Evolutionary conservation across 2,797 vertebrate genomes (phyloP).

Genomic region (Thaleichthys pacificus): DNA sequence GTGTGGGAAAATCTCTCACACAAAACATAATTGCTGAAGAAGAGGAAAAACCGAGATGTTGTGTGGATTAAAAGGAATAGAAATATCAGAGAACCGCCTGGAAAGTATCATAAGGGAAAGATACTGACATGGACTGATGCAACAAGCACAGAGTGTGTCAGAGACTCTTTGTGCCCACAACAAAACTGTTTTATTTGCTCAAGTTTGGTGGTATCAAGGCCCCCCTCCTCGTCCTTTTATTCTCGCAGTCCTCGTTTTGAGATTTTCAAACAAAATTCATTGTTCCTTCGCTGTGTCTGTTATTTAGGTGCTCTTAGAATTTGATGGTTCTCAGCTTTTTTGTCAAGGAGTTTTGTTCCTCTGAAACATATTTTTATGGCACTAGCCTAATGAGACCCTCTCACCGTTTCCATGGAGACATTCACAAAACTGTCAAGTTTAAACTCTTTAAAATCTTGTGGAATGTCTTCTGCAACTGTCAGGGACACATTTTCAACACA

Average conservation of each 20-base stretch:
- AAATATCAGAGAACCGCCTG: neutral
- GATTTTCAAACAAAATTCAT: slow-evolving; percentile 47
- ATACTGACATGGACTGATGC: slow-evolving; percentile 55
- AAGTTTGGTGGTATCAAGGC: slow-evolving; percentile 35
- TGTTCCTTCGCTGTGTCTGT: slow-evolving; percentile 43
- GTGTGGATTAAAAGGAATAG: no score
- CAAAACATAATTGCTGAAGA: no score
- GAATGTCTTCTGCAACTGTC: slow-evolving; percentile 72
- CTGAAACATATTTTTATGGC: slow-evolving; percentile 63
- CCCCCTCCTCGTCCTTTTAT: slow-evolving; percentile 21
- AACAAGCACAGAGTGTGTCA: slow-evolving; percentile 50
- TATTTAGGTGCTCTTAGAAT: slow-evolving; percentile 51
- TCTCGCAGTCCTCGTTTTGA: neutral
- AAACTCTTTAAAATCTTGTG: slow-evolving; percentile 62
- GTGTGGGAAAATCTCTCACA: no score
- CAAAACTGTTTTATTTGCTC: slow-evolving; percentile 54
- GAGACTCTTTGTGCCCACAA: slow-evolving; percentile 51
- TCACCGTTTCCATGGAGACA: slow-evolving; percentile 78
- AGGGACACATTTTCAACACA: slow-evolving; percentile 73
- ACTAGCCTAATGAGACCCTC: slow-evolving; percentile 77
- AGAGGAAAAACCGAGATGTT: no score
- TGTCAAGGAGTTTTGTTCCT: slow-evolving; percentile 58
- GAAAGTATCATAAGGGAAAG: slow-evolving; percentile 14
- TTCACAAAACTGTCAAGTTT: slow-evolving; percentile 83
- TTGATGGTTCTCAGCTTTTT: slow-evolving; percentile 53